A percentile compares a stretch with the other conserved stretches of the same genome.
Evolutionary conservation across 2,113 vertebrate genomes (phyloP).

Genomic region (Morone chrysops): DNA sequence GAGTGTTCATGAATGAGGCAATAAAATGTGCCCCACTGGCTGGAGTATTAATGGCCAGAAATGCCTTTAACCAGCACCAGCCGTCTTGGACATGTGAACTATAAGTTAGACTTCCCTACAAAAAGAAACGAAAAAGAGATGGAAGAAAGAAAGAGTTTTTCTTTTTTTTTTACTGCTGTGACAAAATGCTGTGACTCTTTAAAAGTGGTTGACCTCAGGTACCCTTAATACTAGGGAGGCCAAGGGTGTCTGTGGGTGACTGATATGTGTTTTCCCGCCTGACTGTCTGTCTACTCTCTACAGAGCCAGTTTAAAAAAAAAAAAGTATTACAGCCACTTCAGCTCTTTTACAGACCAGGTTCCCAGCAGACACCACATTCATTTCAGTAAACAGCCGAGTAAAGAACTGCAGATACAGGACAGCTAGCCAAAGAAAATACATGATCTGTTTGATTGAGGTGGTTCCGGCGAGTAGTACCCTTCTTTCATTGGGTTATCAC

Average conservation of each 20-base stretch:
- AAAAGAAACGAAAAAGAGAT: slow-evolving; percentile 29
- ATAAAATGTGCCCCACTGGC: slow-evolving; percentile 55
- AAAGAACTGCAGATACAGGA: slow-evolving; percentile 43
- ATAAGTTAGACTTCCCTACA: slow-evolving; percentile 45
- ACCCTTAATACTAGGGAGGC: slow-evolving; percentile 33
- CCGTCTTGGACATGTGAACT: slow-evolving; percentile 30
- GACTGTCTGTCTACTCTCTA: slow-evolving; percentile 35
- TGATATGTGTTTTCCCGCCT: slow-evolving; percentile 50
- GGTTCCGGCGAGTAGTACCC: not conserved
- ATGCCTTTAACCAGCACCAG: slow-evolving; percentile 58
- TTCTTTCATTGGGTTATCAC: slow-evolving; percentile 28
- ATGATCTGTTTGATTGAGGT: slow-evolving; percentile 35
- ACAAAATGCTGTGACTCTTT: slow-evolving; percentile 52
- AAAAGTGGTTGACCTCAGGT: slow-evolving; percentile 60
- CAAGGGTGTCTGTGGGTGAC: slow-evolving; percentile 49
- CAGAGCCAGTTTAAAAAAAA: slow-evolving; percentile 36
- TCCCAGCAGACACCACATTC: slow-evolving; percentile 7
- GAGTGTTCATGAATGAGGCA: slow-evolving; percentile 41
- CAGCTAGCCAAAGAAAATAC: slow-evolving; percentile 53
- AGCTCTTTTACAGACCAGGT: slow-evolving; percentile 14
- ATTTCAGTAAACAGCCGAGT: slow-evolving; percentile 47
- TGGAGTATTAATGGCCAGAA: slow-evolving; percentile 36
- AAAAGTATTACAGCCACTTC: slow-evolving; percentile 12
- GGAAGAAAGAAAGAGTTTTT: slow-evolving; percentile 23
- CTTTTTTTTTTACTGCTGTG: slow-evolving; percentile 31